A percentile compares a stretch with the other conserved stretches of the same genome.
Evolutionary conservation across 2,797 vertebrate species (phyloP).

Genomic region (Aplochiton taeniatus): DNA sequence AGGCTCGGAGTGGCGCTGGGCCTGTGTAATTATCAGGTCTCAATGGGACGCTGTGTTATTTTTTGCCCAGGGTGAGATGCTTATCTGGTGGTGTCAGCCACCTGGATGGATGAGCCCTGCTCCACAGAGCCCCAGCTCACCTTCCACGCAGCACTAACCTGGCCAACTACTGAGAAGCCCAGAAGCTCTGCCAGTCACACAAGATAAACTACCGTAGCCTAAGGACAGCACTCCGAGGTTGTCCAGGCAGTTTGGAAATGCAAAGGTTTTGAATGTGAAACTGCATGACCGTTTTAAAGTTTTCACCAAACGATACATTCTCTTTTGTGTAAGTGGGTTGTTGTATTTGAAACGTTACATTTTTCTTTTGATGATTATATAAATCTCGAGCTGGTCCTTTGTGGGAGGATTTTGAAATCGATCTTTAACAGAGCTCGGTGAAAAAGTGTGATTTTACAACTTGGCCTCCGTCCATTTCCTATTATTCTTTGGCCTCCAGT

Average conservation of each 20-base stretch:
- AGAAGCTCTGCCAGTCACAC: conserved; percentile 23
- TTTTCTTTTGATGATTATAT: too few relatives aligned
- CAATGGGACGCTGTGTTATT: conserved; percentile 25
- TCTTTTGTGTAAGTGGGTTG: too few relatives aligned
- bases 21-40: conserved; percentile 19
- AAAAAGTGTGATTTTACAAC: conserved; percentile 26
- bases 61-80: conserved; percentile 74
- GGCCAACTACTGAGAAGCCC: conserved; percentile 38
- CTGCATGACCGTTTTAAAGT: too few relatives aligned
- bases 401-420: too few relatives aligned
- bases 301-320: too few relatives aligned
- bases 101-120: conserved; percentile 11
- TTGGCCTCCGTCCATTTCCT: conserved; percentile 45
- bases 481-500: conserved; percentile 49
- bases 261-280: too few relatives aligned
- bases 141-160: conserved; percentile 57
- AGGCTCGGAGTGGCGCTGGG: conserved; percentile 1
- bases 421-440: too few relatives aligned
- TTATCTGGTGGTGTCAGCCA: conserved; percentile 61
- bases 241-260: too few relatives aligned
- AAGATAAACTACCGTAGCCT: conserved; percentile 31
- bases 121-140: conserved; percentile 40
- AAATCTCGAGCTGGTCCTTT: too few relatives aligned
- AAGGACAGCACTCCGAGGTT: background rate
- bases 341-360: too few relatives aligned